Conservation (phyloP, 2,797 vertebrate genomes). For the Gallirallus australis region DNA sequence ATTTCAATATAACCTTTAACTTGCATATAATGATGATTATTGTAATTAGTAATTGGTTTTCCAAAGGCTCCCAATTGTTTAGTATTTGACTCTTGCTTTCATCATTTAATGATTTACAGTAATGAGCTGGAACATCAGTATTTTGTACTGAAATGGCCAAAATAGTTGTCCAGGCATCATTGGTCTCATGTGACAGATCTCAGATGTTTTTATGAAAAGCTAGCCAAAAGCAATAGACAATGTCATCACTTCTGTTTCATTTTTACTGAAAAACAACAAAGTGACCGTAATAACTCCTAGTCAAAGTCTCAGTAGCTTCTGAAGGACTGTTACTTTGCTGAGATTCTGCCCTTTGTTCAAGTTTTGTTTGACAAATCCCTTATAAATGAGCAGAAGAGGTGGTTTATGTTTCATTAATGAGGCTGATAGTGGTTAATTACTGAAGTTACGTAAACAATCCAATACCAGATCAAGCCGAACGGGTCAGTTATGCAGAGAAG, state of each 20-base stretch:
- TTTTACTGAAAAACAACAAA: slow-evolving; percentile 71
- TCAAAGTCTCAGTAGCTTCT: slow-evolving; percentile 65
- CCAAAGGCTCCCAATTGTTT: background rate
- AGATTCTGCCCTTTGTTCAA: slow-evolving; percentile 79
- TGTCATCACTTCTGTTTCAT: slow-evolving; percentile 58
- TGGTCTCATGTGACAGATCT: slow-evolving; percentile 68
- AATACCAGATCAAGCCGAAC: slow-evolving; percentile 78
- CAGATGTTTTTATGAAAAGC: slow-evolving; percentile 55
- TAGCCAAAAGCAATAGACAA: slow-evolving; percentile 73
- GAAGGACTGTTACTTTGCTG: slow-evolving; percentile 65
- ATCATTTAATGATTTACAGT: slow-evolving; percentile 70
- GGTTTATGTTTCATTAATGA: slow-evolving; percentile 87
- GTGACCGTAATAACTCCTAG: slow-evolving; percentile 50
- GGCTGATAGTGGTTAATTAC: slow-evolving; percentile 84
- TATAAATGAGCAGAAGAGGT: slow-evolving; percentile 80
- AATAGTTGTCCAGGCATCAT: slow-evolving; percentile 63
- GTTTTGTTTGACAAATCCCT: slow-evolving; percentile 81
- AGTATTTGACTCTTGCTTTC: slow-evolving; percentile 69
- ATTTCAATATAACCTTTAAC: slow-evolving; percentile 45
- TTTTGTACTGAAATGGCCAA: slow-evolving; percentile 61
- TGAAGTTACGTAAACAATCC: slow-evolving; percentile 79
- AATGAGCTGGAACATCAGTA: slow-evolving; percentile 61
- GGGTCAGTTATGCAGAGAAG: slow-evolving; percentile 80
- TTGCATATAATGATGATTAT: slow-evolving; percentile 36
- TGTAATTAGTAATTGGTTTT: slow-evolving; percentile 58